These are phyloP conservation scores for Bungarus multicinctus DNA, from an alignment of 2,113 vertebrate genomes.

Conservation along the genomic window DNA sequence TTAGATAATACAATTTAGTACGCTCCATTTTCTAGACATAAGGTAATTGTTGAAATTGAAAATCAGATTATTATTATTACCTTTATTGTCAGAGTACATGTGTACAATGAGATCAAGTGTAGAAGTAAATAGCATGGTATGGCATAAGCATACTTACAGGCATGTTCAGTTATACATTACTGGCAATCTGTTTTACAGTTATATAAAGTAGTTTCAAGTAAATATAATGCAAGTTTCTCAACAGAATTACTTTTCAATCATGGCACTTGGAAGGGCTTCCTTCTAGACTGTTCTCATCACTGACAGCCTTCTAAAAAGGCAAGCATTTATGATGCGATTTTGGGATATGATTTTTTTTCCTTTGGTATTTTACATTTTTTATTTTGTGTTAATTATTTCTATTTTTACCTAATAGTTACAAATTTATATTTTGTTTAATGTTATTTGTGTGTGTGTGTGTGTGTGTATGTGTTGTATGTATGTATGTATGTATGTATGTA, in stretches of 20 bases:
- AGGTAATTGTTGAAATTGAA: slow-evolving; percentile 55
- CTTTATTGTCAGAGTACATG: too few relatives aligned
- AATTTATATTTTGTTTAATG: neutral
- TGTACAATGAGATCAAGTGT: slow-evolving; percentile 27
- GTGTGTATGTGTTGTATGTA: too few relatives aligned
- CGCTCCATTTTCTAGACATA: slow-evolving; percentile 35
- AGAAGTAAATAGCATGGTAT: slow-evolving; percentile 13
- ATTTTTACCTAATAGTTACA: neutral
- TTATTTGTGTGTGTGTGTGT: neutral
- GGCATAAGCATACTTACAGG: slow-evolving; percentile 33
- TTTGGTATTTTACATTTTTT: neutral
- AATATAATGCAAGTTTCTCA: neutral
- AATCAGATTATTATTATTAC: slow-evolving; percentile 17
- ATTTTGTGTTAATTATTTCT: neutral
- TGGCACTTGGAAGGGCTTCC: neutral
- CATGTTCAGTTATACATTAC: slow-evolving; percentile 45
- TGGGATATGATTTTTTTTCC: neutral
- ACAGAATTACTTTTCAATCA: neutral
- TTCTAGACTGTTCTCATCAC: neutral
- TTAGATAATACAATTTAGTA: neutral
- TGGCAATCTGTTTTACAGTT: slow-evolving; percentile 59
- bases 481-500: too few relatives aligned
- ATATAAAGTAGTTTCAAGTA: slow-evolving; percentile 41
- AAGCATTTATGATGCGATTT: neutral
- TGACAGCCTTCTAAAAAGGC: neutral